Evolutionary conservation across 2,888 invertebrate species (phyloP).

Genomic region (Euzophera pinguis): DNA sequence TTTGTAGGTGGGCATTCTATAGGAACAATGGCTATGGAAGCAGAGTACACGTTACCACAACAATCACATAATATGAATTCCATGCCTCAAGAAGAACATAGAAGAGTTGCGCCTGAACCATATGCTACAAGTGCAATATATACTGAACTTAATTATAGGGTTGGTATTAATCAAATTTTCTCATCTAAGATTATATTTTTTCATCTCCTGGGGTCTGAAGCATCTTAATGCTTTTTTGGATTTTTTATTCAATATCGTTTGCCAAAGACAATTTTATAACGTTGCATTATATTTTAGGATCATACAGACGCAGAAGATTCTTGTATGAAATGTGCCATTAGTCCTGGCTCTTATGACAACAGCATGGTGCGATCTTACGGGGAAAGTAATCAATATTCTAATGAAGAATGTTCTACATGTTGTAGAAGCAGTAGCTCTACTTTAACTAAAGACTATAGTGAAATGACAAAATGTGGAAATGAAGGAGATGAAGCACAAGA

Average conservation of each 20-base stretch:
- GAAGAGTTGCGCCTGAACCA: constrained; percentile 80
- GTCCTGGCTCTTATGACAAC: constrained; percentile 78
- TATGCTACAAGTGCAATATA: constrained; percentile 87
- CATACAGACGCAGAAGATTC: constrained; percentile 76
- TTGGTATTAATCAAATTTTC: constrained; percentile 25
- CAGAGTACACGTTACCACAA: constrained; percentile 71
- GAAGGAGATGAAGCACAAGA: constrained; percentile 62
- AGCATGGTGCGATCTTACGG: constrained; percentile 70
- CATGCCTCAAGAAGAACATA: constrained; percentile 56
- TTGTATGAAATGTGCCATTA: constrained; percentile 75
- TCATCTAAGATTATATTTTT: background rate
- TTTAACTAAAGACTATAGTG: constrained; percentile 71
- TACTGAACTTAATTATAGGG: constrained; percentile 72
- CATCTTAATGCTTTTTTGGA: too few species aligned
- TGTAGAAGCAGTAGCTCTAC: constrained; percentile 71
- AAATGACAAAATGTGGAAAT: constrained; percentile 75
- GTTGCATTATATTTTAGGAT: constrained; percentile 43
- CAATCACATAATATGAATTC: constrained; percentile 56
- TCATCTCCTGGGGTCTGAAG: too few species aligned
- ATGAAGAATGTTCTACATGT: constrained; percentile 73
- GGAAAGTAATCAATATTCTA: constrained; percentile 71
- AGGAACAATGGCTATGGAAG: constrained; percentile 69
- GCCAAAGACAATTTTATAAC: too few species aligned
- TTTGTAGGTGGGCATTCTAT: constrained; percentile 57
- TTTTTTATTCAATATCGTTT: too few species aligned